phyloP scores from a whole-genome alignment of 2,888 invertebrate species.

The Malthinus seriepunctatus region DNA sequence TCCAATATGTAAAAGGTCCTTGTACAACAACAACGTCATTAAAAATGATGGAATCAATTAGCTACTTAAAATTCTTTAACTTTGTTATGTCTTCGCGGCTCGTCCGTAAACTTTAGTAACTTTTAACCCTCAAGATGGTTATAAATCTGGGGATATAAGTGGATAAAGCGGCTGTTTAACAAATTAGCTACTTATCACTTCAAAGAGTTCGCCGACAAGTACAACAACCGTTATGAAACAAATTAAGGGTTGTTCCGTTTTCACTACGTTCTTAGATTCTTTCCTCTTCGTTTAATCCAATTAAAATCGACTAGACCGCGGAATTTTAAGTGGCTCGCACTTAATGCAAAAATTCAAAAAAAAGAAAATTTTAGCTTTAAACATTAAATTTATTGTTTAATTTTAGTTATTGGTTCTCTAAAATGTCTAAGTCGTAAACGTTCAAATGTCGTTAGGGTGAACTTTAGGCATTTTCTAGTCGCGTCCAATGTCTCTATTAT shows the following conservation, averaged over 20 bases:
- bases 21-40: conserved; percentile 32
- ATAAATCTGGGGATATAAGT: conserved; percentile 51
- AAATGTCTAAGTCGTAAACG: conserved; percentile 11
- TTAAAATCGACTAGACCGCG: conserved; percentile 50
- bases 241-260: conserved; percentile 42
- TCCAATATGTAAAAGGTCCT: conserved; percentile 34
- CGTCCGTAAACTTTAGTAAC: conserved; percentile 34
- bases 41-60: conserved; percentile 41
- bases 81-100: conserved; percentile 44
- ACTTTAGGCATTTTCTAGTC: conserved; percentile 33
- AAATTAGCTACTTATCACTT: conserved; percentile 54
- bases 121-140: conserved; percentile 43
- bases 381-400: not conserved
- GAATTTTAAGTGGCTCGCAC: conserved; percentile 49
- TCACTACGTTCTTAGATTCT: conserved; percentile 44
- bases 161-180: conserved; percentile 52
- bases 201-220: conserved; percentile 46
- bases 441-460: conserved; percentile 20
- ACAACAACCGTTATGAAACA: conserved; percentile 38
- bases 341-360: conserved; percentile 15
- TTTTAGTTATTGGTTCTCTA: conserved; percentile 1
- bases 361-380: not conserved
- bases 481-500: conserved; percentile 40
- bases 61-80: conserved; percentile 37
- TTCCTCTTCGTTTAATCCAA: conserved; percentile 51